Evolutionary conservation across 1,140 invertebrate species (phyloP).

Genomic region (Meloidogyne chitwoodi): DNA sequence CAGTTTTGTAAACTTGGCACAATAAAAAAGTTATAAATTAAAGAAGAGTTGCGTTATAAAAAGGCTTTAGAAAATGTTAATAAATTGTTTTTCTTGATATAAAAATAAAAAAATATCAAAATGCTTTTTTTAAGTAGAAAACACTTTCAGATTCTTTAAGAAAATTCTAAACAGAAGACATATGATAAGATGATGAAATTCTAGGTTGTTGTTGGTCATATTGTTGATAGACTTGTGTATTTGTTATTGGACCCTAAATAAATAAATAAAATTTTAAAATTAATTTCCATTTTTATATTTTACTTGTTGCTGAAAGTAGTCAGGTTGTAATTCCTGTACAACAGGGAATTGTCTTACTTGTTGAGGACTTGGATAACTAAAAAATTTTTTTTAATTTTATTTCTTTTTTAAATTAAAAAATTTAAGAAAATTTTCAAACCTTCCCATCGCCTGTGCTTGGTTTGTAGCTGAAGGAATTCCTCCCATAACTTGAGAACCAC

Average conservation of each 20-base stretch:
- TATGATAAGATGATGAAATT: constrained; percentile 17
- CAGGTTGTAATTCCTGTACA: constrained; percentile 22
- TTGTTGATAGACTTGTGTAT: constrained; percentile 8
- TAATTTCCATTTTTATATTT: background rate
- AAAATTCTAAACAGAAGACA: constrained; percentile 21
- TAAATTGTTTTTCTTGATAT: too few species aligned
- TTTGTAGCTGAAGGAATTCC: background rate
- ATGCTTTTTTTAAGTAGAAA: too few species aligned
- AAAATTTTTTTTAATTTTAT: background rate
- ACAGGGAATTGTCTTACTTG: constrained; percentile 3
- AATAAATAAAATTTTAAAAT: constrained; percentile 15
- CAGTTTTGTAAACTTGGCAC: too few species aligned
- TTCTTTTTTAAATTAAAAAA: background rate
- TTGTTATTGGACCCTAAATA: constrained; percentile 23
- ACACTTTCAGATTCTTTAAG: background rate
- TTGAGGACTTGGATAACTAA: background rate
- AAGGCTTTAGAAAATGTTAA: too few species aligned
- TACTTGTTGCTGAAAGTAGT: constrained; percentile 27
- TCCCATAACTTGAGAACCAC: background rate
- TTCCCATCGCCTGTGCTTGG: background rate
- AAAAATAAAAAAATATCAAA: too few species aligned
- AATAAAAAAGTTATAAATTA: too few species aligned
- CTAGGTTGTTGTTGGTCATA: constrained; percentile 13
- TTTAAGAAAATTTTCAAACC: background rate
- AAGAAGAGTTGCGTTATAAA: too few species aligned